phyloP scores from a whole-genome alignment of 2,888 invertebrate species.

The Branchinecta sandiegonensis region DNA sequence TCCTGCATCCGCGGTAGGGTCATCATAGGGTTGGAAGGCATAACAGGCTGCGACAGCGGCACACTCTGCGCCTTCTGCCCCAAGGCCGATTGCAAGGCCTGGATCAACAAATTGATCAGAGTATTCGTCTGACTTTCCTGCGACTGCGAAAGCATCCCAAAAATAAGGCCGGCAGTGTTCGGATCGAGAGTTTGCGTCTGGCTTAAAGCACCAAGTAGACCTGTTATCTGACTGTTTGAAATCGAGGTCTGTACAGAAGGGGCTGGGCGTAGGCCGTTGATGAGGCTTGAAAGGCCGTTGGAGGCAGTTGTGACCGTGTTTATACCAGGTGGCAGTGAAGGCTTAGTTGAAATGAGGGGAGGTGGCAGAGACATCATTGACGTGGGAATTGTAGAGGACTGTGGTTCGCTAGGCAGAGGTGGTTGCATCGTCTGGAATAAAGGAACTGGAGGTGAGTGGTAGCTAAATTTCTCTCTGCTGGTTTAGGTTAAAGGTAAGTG shows the following conservation, averaged over 20 bases:
- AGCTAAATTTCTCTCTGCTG: no score
- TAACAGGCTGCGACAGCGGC: conserved; percentile 29
- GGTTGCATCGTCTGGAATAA: conserved; percentile 1
- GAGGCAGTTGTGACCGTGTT: conserved; percentile 16
- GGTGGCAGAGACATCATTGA: neutral
- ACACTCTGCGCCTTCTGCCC: neutral
- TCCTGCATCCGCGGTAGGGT: conserved; percentile 32
- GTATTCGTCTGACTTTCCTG: conserved; percentile 12
- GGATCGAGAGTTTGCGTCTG: conserved; percentile 12
- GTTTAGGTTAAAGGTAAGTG: no score
- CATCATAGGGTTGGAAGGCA: conserved; percentile 27
- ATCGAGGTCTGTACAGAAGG: neutral
- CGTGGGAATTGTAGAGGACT: neutral
- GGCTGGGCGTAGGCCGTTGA: neutral
- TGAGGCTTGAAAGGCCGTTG: neutral
- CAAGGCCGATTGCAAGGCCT: conserved; percentile 4
- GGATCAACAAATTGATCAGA: conserved; percentile 1
- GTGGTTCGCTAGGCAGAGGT: conserved; percentile 2
- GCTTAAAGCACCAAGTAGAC: neutral
- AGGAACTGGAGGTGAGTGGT: neutral
- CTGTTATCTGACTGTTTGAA: neutral
- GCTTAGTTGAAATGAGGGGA: neutral
- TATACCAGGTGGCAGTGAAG: neutral
- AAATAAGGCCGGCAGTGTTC: neutral
- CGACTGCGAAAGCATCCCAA: neutral